These are phyloP conservation scores for Caenorhabditis tropicalis DNA, from an alignment of 1,140 invertebrate species.

Conservation along the genomic window DNA sequence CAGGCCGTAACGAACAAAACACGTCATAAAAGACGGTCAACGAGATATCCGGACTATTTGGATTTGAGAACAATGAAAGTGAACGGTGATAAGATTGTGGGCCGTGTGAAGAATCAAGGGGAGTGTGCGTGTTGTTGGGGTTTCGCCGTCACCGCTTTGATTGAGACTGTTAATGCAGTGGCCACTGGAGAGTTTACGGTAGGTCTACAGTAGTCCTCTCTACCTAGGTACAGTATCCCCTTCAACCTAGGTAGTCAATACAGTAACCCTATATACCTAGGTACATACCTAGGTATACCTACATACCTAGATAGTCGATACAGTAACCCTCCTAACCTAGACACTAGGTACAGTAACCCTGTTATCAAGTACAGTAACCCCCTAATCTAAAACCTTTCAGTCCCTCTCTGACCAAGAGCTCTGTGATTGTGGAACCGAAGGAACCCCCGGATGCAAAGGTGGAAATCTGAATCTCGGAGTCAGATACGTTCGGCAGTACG, in stretches of 20 bases:
- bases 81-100: neutral
- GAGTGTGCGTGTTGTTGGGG: conserved; percentile 8
- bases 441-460: neutral
- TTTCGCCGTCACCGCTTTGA: neutral
- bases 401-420: neutral
- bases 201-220: neutral
- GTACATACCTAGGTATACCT: no score
- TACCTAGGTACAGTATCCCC: neutral
- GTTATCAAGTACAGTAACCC: neutral
- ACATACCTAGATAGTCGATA: no score
- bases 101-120: neutral
- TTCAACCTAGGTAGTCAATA: no score
- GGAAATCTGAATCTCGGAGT: neutral
- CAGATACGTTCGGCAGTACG: neutral
- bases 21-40: neutral
- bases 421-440: conserved; percentile 8
- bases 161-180: neutral
- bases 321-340: no score
- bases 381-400: neutral
- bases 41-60: neutral
- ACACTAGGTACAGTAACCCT: neutral
- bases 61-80: neutral
- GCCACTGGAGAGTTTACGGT: neutral
- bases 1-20: neutral
- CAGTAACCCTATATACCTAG: no score